Evolutionary conservation across 1,140 invertebrate genomes (phyloP).

Genomic region (Drosophila rufa): DNA sequence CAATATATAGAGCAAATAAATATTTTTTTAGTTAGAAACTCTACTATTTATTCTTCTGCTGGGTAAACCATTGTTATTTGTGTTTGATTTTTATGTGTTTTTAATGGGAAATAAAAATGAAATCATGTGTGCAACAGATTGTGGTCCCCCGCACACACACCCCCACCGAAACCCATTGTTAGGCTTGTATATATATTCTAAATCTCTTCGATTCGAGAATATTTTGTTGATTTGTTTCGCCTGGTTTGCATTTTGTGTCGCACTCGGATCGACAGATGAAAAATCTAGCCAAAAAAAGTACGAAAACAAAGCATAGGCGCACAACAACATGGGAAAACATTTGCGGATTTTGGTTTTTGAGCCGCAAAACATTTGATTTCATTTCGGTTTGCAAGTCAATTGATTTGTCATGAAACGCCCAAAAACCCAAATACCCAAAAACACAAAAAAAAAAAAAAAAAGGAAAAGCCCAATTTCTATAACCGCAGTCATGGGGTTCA

Average conservation of each 20-base stretch:
- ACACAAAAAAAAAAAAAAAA: background rate
- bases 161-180: background rate
- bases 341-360: constrained; percentile 59
- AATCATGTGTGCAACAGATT: constrained; percentile 84
- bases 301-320: background rate
- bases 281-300: constrained; percentile 5
- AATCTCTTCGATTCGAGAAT: constrained; percentile 38
- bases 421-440: background rate
- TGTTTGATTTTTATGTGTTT: constrained; percentile 81
- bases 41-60: constrained; percentile 40
- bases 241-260: constrained; percentile 35
- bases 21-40: constrained; percentile 39
- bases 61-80: constrained; percentile 41
- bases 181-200: constrained; percentile 9
- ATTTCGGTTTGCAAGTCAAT: constrained; percentile 70
- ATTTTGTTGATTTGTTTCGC: constrained; percentile 59
- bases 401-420: constrained; percentile 61
- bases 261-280: constrained; percentile 20
- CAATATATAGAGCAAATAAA: constrained; percentile 29
- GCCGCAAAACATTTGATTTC: constrained; percentile 78
- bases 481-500: constrained; percentile 49
- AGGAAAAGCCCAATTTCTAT: constrained; percentile 10
- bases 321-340: constrained; percentile 45
- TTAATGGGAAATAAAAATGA: constrained; percentile 84
- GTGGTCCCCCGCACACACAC: constrained; percentile 36